These are phyloP conservation scores for Oopsacas minuta DNA, from an alignment of 37 sponge, comb jelly and placozoan genomes.

Conservation along the genomic window DNA sequence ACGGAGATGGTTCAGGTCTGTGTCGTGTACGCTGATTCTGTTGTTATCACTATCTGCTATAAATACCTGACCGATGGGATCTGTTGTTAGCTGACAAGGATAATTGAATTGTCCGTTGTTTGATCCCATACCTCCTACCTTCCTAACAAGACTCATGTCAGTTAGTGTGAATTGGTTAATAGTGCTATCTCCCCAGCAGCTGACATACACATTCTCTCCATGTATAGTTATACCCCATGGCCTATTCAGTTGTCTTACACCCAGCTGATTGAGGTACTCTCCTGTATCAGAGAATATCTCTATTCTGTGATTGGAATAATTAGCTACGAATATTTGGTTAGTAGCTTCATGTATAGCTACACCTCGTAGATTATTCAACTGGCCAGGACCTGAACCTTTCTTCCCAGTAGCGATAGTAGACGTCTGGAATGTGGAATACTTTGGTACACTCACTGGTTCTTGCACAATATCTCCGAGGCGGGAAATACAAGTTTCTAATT, in stretches of 20 bases:
- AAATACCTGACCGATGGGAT: neutral
- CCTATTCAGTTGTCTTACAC: neutral
- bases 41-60: neutral
- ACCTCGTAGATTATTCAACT: neutral
- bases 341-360: neutral
- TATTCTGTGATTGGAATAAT: neutral
- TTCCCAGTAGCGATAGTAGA: neutral
- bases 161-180: neutral
- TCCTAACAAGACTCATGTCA: neutral
- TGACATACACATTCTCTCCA: neutral
- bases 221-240: neutral
- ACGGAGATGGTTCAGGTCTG: neutral
- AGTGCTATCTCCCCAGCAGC: neutral
- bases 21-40: slow-evolving; percentile 5
- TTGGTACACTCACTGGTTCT: neutral
- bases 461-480: neutral
- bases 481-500: neutral
- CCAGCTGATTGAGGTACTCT: neutral
- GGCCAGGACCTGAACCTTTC: neutral
- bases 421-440: neutral
- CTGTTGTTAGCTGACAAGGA: neutral
- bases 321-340: neutral
- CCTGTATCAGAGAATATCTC: neutral
- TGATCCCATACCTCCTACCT: neutral
- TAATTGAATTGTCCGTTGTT: neutral